Evolutionary conservation across 2,113 vertebrate genomes (phyloP), one percentile per base, ranked within the genome.

Genomic region (Eonycteris spelaea): DNA sequence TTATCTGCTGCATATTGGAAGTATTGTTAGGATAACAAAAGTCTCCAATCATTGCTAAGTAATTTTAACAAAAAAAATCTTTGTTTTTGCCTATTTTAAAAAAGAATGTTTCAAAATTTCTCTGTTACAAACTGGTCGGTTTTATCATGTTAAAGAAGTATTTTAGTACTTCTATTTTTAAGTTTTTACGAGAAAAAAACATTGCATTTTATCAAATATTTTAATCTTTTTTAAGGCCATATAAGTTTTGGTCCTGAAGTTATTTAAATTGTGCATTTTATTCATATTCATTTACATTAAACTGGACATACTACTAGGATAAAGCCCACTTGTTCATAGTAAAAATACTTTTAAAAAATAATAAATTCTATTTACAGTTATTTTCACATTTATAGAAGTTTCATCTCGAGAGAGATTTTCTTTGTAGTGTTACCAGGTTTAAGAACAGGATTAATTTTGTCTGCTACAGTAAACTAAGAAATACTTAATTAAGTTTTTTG

Each of bases 311-410:
- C 43, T 84, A 57, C 18, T 48, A 51, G 55, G 40, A 83, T 71
- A 83, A 84, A 43, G 5, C 2, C 24, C 90, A 82, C 19, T 38
- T 79, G 13, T 84, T 93, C 61, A 13, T 84, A 38, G 30, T 86
- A 70, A 95, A 94, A 85, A 71, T 57, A 95, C n/a, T 95, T 68
- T 86, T 19, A 84, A 84, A 84, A 87, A 87, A 91, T 85, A 83
- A 55, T 13, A 33, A 74, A 35, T 73, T 92, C 4, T 95, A 82
- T 48, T 91, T 73, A 57, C 9, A 83, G 55, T 51, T 83, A 82
- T 90, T 95, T 82, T 96, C 21, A 83, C 22, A 82, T 73, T 89
- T 74, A 16, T 22, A 74, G 68, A 61, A 78, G 38, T 14, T 95
- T 89, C 53, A 7, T 48, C 24, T 45, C 45, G 26, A 95, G 43